Percentiles rank a stretch among this genome's conserved stretches.
phyloP scores from a whole-genome alignment of 2,113 vertebrate genomes.

The Theropithecus gelada region DNA sequence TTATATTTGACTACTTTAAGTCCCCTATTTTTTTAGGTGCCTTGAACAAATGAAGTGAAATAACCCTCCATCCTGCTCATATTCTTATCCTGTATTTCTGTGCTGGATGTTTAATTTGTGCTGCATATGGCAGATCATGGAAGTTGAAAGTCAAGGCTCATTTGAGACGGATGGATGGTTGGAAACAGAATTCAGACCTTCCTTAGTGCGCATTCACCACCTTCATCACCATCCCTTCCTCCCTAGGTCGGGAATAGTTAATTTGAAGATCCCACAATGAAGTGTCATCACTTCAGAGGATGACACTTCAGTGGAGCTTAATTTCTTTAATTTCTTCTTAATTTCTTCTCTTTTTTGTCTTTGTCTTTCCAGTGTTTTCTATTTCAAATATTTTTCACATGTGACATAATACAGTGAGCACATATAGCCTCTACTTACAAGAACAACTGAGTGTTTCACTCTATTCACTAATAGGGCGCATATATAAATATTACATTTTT shows the following conservation, averaged over 20 bases:
- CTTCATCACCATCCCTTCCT: background rate
- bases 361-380: background rate
- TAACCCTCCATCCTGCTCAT: background rate
- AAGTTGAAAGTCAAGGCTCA: background rate
- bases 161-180: background rate
- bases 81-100: background rate
- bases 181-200: background rate
- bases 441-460: background rate
- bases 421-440: background rate
- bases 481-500: background rate
- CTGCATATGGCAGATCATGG: accelerated
- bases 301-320: background rate
- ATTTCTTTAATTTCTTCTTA: background rate
- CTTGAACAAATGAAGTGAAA: background rate
- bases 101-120: background rate
- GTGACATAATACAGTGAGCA: background rate
- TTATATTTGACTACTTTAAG: background rate
- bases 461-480: background rate
- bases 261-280: background rate
- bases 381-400: background rate
- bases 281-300: background rate
- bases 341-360: background rate
- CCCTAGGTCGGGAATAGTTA: no score
- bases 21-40: background rate
- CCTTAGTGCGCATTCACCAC: background rate